Conservation (phyloP, 2,113 vertebrate species). For the Phoenicopterus ruber region DNA sequence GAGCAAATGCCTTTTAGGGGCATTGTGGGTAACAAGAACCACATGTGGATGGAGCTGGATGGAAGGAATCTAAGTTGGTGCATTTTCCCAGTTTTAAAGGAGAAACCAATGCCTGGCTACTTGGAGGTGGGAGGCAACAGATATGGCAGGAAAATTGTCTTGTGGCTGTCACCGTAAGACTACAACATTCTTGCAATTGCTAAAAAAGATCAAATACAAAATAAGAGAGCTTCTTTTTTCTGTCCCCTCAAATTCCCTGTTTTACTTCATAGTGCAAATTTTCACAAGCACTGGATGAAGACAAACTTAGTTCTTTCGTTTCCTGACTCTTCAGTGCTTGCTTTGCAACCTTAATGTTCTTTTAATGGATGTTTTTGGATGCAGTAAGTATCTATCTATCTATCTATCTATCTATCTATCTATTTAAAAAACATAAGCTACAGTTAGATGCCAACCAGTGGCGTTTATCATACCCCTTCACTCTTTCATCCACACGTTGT, state of each 20-base stretch:
- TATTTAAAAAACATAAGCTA: background rate
- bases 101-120: background rate
- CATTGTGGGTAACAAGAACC: slow-evolving; percentile 42
- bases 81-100: background rate
- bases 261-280: background rate
- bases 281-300: background rate
- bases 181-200: background rate
- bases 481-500: background rate
- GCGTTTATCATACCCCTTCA: background rate
- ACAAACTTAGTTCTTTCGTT: background rate
- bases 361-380: background rate
- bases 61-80: slow-evolving; percentile 3
- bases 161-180: background rate
- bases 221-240: background rate
- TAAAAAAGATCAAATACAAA: background rate
- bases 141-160: background rate
- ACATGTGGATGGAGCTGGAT: slow-evolving; percentile 25
- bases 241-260: background rate
- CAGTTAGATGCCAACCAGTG: background rate
- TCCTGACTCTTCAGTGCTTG: background rate
- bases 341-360: background rate
- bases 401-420: no score
- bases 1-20: background rate
- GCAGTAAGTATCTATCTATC: background rate
- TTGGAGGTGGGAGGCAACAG: background rate